Base-by-base conservation (phyloP, 1,140 invertebrate species). In the Sycophaga agraensis region DNA sequence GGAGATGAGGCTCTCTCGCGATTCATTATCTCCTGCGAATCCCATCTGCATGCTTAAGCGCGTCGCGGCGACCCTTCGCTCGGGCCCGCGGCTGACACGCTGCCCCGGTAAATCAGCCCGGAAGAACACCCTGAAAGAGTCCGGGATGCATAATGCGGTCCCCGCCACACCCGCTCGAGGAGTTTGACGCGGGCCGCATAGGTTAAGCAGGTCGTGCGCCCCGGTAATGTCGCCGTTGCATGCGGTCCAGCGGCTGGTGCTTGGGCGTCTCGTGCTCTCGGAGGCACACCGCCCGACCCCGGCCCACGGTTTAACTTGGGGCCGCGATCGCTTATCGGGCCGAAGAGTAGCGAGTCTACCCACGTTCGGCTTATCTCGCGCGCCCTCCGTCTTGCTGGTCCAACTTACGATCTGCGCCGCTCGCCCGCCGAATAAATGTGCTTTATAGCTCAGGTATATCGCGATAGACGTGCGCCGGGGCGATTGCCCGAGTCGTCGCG, bases 341-440 rank as follows among this genome's bases (percentile, higher is more conserved):
- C 54, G 63, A 61, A 40, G 59, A 72, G 68, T 68, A 70, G 56
- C 64, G 56, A 77, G 74, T 78, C 76, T 73, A 73, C 68, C 71
- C 75, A 75, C 74, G 75, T 78, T 70, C 66, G 62, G 62, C 74
- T 78, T 76, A 76, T 78, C 74, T 76, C 69, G 69, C 68, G 66
- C 63, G 63, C 58, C 62, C 67, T 48, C 59, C 66, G 61, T 55
- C 40, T 64, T 63, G 55, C 4, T 50, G 22, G 45, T 59, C 49
- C 48, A 51, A 59, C 57, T 59, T 59, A 59, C 57, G 57, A 59
- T 51, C 45, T 39, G 28, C 28, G 28, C 55, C 45, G 45, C 39
- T 58, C 11, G 55, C 54, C n/a, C 14, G n/a, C n/a, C 9, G 16
- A 28, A 58, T 58, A 58, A 58, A 58, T 58, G 22, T 51, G 19